Conservation (phyloP, 2,797 vertebrate species). For the Pangasius djambal region DNA sequence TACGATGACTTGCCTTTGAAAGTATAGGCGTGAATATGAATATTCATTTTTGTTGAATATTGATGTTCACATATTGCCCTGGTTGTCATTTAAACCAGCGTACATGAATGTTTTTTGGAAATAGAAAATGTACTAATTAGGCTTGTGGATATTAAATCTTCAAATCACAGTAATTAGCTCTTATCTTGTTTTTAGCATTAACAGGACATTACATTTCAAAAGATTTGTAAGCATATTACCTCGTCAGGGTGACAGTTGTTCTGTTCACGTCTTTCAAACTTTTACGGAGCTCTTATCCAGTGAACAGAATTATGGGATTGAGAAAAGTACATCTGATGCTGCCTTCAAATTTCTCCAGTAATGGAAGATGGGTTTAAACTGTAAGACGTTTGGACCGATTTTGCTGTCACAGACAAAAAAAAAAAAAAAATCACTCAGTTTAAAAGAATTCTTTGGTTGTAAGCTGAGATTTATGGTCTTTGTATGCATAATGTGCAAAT, state of each 20-base stretch:
- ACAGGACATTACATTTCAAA: not conserved
- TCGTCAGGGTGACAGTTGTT: not conserved
- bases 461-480: not conserved
- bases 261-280: not conserved
- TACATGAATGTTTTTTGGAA: not conserved
- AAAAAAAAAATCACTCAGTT: not conserved
- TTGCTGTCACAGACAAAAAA: not conserved
- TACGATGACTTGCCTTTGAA: constrained; percentile 7
- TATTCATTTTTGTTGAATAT: constrained; percentile 44
- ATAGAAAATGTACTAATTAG: not conserved
- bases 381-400: not conserved
- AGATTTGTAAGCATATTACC: not conserved
- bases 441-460: not conserved
- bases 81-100: not conserved
- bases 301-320: not conserved
- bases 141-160: not conserved
- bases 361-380: not conserved
- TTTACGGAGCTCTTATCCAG: not conserved
- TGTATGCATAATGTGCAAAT: not conserved
- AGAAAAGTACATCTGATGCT: not conserved
- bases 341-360: not conserved
- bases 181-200: not conserved
- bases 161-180: not conserved
- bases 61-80: constrained; percentile 26
- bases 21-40: constrained; percentile 47